Evolutionary conservation across 2,797 vertebrate species (phyloP), one percentile per base, ranked within the genome.

Genomic region (Gambelia wislizenii): DNA sequence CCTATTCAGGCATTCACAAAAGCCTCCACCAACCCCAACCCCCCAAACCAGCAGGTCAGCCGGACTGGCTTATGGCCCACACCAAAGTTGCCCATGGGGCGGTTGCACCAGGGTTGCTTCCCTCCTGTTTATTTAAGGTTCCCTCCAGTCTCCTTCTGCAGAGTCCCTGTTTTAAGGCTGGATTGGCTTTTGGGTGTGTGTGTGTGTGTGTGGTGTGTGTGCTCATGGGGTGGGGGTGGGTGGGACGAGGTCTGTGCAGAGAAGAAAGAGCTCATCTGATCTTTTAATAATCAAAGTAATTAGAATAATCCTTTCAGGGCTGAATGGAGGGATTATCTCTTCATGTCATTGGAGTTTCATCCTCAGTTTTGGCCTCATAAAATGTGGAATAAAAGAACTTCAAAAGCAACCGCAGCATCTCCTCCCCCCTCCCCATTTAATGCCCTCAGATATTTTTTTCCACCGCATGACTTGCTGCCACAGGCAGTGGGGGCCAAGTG

Each of bases 1-100:
- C 95, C 97, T 96, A 97, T 98, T 98, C 98, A 98, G 96, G 91
- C 90, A 13, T 90, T 95, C 95, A 98, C 97, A 98, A 98, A 96
- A 97, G 56, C 56, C 95, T 92, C 91, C 93, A 85, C 95, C 47
- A 49, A 49, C 47, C 95, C 92, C 91, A 93, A 84, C 95, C 96
- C 97, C 97, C 94, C 96, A 95, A 93, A 92, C 56, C 18, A 3
- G 16, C 4, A 20, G 18, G 94, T 92, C 95, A 96, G 96, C 97
- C 96, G 93, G 95, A 79, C 96, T 97, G 97, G 47, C 97, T 97
- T 97, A 93, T 86, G 74, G 76, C 22, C 92, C 93, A 91, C 93
- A 94, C 95, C 95, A 96, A 96, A 97, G 96, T 95, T 95, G 95
- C 81, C 95, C 93, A 54, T 54, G 49, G 90, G 95, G 95, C 97